Percentiles rank a stretch among this genome's conserved stretches.
Conservation (phyloP, 2,113 vertebrate genomes). For the Macrotus californicus region DNA sequence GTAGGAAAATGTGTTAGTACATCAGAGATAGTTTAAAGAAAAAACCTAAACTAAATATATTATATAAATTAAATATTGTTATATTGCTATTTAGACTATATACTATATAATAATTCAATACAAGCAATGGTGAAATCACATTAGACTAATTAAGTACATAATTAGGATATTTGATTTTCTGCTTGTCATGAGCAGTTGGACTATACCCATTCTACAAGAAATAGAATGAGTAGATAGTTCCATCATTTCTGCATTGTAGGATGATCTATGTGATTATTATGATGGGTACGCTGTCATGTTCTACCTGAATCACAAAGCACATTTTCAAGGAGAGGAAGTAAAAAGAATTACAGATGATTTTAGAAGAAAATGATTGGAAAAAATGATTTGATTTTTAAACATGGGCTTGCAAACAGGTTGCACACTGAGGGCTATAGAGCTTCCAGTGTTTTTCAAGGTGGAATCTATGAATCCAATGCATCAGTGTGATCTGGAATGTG, state of each 20-base stretch:
- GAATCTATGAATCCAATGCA: neutral
- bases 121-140: neutral
- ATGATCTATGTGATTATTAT: neutral
- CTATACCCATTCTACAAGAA: neutral
- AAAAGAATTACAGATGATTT: neutral
- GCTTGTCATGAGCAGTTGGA: neutral
- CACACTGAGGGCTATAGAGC: neutral
- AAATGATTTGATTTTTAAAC: neutral
- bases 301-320: neutral
- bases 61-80: neutral
- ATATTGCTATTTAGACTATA: neutral
- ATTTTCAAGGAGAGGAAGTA: neutral
- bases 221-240: neutral
- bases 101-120: neutral
- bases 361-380: neutral
- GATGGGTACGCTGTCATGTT: neutral
- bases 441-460: neutral
- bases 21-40: neutral
- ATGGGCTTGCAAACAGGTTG: neutral
- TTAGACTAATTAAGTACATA: neutral
- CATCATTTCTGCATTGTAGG: neutral
- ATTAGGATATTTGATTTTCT: neutral
- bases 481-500: neutral
- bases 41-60: neutral
- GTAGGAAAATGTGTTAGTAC: neutral